Evolutionary conservation across 2,888 invertebrate genomes (phyloP).

Genomic region (Drosophila quinaria): DNA sequence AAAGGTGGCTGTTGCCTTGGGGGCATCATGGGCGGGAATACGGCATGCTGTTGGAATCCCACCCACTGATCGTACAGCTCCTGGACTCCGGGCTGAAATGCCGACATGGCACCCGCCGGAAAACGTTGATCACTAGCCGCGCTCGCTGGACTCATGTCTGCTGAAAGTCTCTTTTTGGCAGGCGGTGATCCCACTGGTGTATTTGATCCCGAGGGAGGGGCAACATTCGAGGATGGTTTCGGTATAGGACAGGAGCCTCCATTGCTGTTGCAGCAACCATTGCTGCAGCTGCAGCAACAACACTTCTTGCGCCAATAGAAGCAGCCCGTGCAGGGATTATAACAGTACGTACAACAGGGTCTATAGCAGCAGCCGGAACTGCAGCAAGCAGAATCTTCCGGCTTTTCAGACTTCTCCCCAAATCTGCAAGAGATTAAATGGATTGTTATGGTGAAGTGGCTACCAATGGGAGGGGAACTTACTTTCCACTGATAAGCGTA

Average conservation of each 20-base stretch:
- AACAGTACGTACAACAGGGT: slow-evolving; percentile 39
- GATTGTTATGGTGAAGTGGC: not conserved
- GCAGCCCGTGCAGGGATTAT: slow-evolving; percentile 55
- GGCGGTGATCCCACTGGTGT: not conserved
- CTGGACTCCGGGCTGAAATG: slow-evolving; percentile 14
- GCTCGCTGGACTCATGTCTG: not conserved
- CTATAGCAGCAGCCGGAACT: slow-evolving; percentile 15
- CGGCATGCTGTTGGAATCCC: slow-evolving; percentile 23
- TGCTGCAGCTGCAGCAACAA: slow-evolving; percentile 22
- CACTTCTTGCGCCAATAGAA: slow-evolving; percentile 45
- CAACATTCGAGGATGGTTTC: not conserved
- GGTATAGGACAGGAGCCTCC: slow-evolving; percentile 20
- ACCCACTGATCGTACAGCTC: slow-evolving; percentile 22
- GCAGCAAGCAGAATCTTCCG: slow-evolving; percentile 1
- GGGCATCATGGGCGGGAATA: not conserved
- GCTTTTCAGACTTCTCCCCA: not conserved
- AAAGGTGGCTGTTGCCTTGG: not conserved
- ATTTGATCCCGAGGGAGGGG: not conserved
- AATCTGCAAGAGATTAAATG: slow-evolving; percentile 2
- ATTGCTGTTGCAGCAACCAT: slow-evolving; percentile 16
- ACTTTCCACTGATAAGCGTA: slow-evolving; percentile 30
- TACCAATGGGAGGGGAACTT: not conserved
- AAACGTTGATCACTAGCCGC: slow-evolving; percentile 2
- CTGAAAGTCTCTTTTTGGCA: not conserved
- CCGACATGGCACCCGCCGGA: slow-evolving; percentile 17